Conservation (phyloP, 2,113 vertebrate genomes). For the Paramisgurnus dabryanus region DNA sequence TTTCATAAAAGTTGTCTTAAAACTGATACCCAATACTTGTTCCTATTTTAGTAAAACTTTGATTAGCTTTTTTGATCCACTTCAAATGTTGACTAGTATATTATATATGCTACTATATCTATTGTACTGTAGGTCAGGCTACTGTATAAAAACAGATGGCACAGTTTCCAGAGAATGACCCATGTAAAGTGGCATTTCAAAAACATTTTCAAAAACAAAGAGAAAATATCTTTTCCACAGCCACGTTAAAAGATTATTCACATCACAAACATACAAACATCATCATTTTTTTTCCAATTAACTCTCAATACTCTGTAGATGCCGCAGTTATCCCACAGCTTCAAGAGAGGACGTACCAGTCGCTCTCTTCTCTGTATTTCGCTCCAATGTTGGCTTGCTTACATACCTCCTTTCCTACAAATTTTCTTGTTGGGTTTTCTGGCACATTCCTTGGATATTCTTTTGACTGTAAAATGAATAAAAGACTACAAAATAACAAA, state of each 20-base stretch:
- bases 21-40: too few species aligned
- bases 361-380: conserved; percentile 67
- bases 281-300: conserved; percentile 67
- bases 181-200: background rate
- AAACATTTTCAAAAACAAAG: conserved; percentile 15
- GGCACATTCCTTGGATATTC: conserved; percentile 99
- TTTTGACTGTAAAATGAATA: conserved; percentile 99
- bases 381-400: conserved; percentile 78
- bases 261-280: conserved; percentile 45
- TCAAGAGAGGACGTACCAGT: conserved; percentile 70
- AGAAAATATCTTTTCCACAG: background rate
- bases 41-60: too few species aligned
- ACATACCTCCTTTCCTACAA: conserved; percentile 99
- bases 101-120: too few species aligned
- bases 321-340: conserved; percentile 39
- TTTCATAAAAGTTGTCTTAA: too few species aligned
- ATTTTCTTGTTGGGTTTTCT: conserved; percentile 99
- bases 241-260: conserved; percentile 31
- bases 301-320: conserved; percentile 61
- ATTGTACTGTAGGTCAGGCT: too few species aligned
- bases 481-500: conserved; percentile 99
- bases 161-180: background rate
- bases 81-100: too few species aligned
- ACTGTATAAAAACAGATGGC: background rate
- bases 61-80: too few species aligned